A percentile compares a stretch with the other conserved stretches of the same genome.
These are phyloP conservation scores for Muntiacus muntjak DNA, from an alignment of 2,113 vertebrate species.

Conservation along the genomic window DNA sequence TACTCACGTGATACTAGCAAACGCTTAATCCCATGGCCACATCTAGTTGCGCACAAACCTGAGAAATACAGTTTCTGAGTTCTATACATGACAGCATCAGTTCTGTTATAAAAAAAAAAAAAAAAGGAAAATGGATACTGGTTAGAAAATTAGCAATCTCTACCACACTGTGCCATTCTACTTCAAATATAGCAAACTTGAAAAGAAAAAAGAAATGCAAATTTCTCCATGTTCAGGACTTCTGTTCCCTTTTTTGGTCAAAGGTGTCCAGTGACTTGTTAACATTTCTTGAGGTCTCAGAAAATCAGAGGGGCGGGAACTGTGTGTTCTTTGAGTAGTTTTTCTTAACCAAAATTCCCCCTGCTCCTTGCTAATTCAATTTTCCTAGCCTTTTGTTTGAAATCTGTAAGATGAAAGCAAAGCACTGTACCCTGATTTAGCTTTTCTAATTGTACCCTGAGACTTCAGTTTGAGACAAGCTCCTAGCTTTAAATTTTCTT, in stretches of 20 bases:
- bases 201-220: neutral
- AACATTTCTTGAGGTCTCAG: neutral
- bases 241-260: neutral
- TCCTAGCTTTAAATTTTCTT: neutral
- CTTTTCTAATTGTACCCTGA: neutral
- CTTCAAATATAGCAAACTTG: neutral
- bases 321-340: conserved; percentile 6
- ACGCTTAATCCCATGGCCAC: neutral
- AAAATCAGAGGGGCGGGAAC: neutral
- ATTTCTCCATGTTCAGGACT: neutral
- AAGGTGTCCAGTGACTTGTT: neutral
- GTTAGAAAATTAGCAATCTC: neutral
- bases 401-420: conserved; percentile 1
- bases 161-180: neutral
- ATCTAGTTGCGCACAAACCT: neutral
- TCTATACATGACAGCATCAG: neutral
- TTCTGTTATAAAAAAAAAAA: neutral
- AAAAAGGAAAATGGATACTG: neutral
- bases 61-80: neutral
- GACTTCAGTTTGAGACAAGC: neutral
- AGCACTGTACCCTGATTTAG: neutral
- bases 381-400: conserved; percentile 27
- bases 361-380: conserved; percentile 19
- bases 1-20: neutral
- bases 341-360: neutral